Conservation (phyloP, 2,888 invertebrate genomes). For the Drosophila fulvimacula region DNA sequence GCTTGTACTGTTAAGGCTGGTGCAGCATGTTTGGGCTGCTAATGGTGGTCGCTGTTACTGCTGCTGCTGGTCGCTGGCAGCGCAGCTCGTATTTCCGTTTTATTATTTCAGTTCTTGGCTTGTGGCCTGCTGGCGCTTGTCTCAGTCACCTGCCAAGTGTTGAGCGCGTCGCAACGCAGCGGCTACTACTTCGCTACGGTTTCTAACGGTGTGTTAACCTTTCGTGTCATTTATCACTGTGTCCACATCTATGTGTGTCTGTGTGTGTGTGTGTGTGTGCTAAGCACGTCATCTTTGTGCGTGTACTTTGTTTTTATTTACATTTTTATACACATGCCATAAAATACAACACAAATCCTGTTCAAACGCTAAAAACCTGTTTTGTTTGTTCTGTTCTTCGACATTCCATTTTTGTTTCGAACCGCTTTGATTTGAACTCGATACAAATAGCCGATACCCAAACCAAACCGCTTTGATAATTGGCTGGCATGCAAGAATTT, state of each 20-base stretch:
- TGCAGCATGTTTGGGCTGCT: slow-evolving; percentile 15
- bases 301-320: slow-evolving; percentile 64
- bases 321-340: slow-evolving; percentile 37
- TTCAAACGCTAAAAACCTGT: slow-evolving; percentile 57
- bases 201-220: slow-evolving; percentile 26
- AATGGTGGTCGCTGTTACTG: slow-evolving; percentile 24
- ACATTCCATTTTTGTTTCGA: slow-evolving; percentile 22
- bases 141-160: slow-evolving; percentile 81
- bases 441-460: slow-evolving; percentile 44
- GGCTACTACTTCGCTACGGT: slow-evolving; percentile 47
- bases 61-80: slow-evolving; percentile 33
- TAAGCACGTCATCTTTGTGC: slow-evolving; percentile 50
- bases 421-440: slow-evolving; percentile 49
- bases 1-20: slow-evolving; percentile 38
- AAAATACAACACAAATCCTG: slow-evolving; percentile 44
- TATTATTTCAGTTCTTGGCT: slow-evolving; percentile 66
- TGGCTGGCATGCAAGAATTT: slow-evolving; percentile 67
- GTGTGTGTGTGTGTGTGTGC: slow-evolving; percentile 37
- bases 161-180: slow-evolving; percentile 80
- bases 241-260: slow-evolving; percentile 23
- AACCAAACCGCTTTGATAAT: slow-evolving; percentile 52
- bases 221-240: slow-evolving; percentile 14
- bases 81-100: slow-evolving; percentile 45
- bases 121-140: slow-evolving; percentile 60
- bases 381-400: slow-evolving; percentile 35